Conservation (phyloP, 2,797 vertebrate species). For the Coregonus suidteri region DNA sequence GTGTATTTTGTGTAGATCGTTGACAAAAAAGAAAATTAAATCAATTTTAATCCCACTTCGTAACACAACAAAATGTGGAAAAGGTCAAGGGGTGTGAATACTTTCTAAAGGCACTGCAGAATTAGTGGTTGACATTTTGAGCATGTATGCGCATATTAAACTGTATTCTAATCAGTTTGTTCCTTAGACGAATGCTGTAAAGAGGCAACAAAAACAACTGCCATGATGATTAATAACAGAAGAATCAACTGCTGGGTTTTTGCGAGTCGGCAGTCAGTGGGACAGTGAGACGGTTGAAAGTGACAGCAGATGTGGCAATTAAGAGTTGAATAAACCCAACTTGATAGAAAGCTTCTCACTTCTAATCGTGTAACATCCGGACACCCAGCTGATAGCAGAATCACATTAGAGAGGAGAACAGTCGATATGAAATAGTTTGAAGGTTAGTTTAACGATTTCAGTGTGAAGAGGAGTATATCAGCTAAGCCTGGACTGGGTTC, state of each 20-base stretch:
- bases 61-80: no score
- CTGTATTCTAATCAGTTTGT: no score
- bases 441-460: slow-evolving; percentile 9
- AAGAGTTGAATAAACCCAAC: slow-evolving; percentile 29
- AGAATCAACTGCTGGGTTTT: neutral
- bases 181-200: no score
- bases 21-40: no score
- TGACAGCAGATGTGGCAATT: slow-evolving; percentile 41
- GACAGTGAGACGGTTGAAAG: slow-evolving; percentile 33
- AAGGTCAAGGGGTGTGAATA: no score
- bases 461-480: slow-evolving; percentile 38
- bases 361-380: slow-evolving; percentile 24
- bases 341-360: slow-evolving; percentile 11
- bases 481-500: slow-evolving; percentile 36
- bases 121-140: no score
- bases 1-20: no score
- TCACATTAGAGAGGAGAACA: slow-evolving; percentile 41
- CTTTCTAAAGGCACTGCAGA: no score
- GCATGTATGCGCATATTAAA: no score
- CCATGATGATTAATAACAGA: slow-evolving; percentile 14
- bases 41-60: no score
- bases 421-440: neutral
- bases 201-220: slow-evolving; percentile 13
- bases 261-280: slow-evolving; percentile 18
- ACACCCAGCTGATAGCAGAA: slow-evolving; percentile 31